These are phyloP conservation scores for Saguinus imperator DNA, from an alignment of 2,113 vertebrate species.

Conservation along the genomic window DNA sequence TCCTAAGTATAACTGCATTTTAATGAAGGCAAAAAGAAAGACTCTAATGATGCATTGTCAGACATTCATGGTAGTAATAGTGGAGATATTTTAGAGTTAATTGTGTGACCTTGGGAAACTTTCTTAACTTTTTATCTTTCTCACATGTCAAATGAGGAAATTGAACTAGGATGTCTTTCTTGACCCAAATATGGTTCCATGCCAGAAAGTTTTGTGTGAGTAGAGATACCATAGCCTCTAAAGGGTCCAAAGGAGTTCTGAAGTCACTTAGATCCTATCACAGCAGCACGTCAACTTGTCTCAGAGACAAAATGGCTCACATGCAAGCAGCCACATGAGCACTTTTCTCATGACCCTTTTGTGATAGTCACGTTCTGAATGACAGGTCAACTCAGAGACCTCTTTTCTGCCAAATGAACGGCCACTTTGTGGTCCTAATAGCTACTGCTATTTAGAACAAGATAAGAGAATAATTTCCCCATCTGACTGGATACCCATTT, in stretches of 20 bases:
- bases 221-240: not conserved
- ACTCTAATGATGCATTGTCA: not conserved
- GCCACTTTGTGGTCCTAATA: conserved; percentile 44
- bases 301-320: not conserved
- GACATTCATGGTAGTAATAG: not conserved
- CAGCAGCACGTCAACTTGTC: not conserved
- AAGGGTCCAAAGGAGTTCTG: not conserved
- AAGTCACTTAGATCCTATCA: not conserved
- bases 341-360: not conserved
- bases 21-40: not conserved
- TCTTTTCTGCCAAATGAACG: conserved; percentile 33
- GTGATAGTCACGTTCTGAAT: conserved; percentile 20
- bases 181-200: not conserved
- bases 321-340: not conserved
- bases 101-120: not conserved
- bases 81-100: not conserved
- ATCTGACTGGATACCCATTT: conserved; percentile 40
- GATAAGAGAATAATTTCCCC: conserved; percentile 29
- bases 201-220: not conserved
- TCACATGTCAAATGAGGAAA: conserved; percentile 24
- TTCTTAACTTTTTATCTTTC: conserved; percentile 37
- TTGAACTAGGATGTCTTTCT: not conserved
- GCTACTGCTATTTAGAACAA: conserved; percentile 38
- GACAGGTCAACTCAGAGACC: not conserved
- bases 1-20: not conserved